Evolutionary conservation across 2,797 vertebrate genomes (phyloP), one percentile per base, ranked within the genome.

Genomic region (Propithecus perrieri): DNA sequence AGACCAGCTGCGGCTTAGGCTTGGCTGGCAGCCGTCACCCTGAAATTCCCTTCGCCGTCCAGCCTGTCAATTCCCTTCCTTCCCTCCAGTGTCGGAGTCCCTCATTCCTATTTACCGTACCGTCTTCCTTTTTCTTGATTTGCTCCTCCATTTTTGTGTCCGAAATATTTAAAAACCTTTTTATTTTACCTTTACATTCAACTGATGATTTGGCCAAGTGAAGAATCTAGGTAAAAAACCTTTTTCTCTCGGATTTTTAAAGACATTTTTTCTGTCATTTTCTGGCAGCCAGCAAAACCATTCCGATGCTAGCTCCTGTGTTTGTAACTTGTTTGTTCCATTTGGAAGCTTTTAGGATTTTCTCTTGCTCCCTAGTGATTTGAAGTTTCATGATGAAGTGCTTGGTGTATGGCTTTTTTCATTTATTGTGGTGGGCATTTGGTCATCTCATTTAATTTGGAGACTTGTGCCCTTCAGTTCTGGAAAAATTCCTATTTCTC

Each of bases 131-230:
- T 89, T 59, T 69, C 63, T 69, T 78, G 48, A 30, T 83, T 96
- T 72, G 26, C 10, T 43, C 7, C 22, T 96, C 69, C 11, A 63
- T 22, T 79, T 65, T 71, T 15, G 26, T 59, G 1, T 76, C 26
- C 83, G 67, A 91, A 74, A 61, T 67, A 8, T 61, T 88, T 75
- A 53, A 88, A 76, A 74, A 80, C 71, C 50, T 86, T 89, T 92
- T 80, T 35, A 46, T 79, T 89, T 15, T 93, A 4, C 12, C 18
- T 65, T 95, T 84, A 55, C 7, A 55, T 46, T 61, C 28, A 69
- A 33, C 41, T 80, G 80, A 92, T 83, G 35, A 87, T 86, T 89
- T 95, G 87, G 59, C 41, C n/a, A 65, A n/a, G 10, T 74, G 9
- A 90, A 80, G 22, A 80, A 74, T 50, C 3, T 55, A 79, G n/a